Conservation (phyloP, 2,888 invertebrate species). For the Parelbella ahira region DNA sequence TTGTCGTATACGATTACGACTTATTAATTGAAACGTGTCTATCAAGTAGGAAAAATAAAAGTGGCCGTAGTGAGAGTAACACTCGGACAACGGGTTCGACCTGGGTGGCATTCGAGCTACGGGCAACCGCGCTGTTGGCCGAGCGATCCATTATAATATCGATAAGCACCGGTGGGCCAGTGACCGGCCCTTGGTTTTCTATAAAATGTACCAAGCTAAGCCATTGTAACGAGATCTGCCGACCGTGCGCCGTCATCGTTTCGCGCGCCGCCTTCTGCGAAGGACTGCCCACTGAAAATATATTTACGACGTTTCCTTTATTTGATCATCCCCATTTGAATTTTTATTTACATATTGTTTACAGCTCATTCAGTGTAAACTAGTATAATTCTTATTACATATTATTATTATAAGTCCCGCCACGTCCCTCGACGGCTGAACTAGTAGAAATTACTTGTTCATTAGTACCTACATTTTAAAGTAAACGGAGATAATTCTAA, state of each 20-base stretch:
- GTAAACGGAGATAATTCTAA: too few relatives aligned
- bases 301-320: constrained; percentile 9
- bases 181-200: constrained; percentile 43
- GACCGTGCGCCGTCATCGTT: constrained; percentile 31
- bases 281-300: constrained; percentile 25
- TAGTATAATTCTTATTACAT: too few relatives aligned
- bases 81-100: constrained; percentile 41
- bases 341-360: constrained; percentile 11
- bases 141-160: constrained; percentile 44
- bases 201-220: constrained; percentile 39
- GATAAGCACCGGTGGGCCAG: constrained; percentile 42
- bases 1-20: too few relatives aligned
- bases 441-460: too few relatives aligned
- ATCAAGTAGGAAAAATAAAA: constrained; percentile 9
- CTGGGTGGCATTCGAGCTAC: constrained; percentile 65
- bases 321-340: constrained; percentile 4
- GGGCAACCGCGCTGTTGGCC: constrained; percentile 62
- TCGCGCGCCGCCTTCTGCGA: constrained; percentile 30
- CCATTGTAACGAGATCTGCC: constrained; percentile 38
- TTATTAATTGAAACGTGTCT: too few relatives aligned
- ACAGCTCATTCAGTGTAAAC: constrained; percentile 1
- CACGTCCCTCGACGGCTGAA: too few relatives aligned
- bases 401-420: too few relatives aligned
- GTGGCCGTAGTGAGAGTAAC: constrained; percentile 7
- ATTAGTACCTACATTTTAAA: too few relatives aligned